phyloP scores from a whole-genome alignment of 2,888 invertebrate genomes.

The Diadromus collaris region DNA sequence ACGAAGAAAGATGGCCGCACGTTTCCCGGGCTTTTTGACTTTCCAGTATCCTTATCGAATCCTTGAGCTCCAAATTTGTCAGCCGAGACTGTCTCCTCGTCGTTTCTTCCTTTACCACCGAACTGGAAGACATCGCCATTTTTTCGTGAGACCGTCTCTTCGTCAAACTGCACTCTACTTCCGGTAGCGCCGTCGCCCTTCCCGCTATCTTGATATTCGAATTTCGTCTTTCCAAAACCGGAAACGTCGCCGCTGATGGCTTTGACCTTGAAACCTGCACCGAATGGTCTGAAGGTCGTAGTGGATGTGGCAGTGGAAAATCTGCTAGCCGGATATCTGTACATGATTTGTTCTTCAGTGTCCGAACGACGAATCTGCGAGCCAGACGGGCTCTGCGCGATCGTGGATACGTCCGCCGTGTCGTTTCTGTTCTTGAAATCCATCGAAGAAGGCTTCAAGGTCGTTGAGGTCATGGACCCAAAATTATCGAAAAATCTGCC shows the following conservation, averaged over 20 bases:
- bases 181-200: not conserved
- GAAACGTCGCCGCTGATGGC: constrained; percentile 11
- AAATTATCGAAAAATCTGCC: not conserved
- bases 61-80: constrained; percentile 2
- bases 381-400: too few relatives aligned
- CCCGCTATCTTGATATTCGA: constrained; percentile 8
- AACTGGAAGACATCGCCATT: not conserved
- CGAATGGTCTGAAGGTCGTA: constrained; percentile 37
- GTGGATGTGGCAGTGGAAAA: constrained; percentile 15
- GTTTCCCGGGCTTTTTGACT: not conserved
- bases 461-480: constrained; percentile 6
- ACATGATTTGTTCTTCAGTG: not conserved
- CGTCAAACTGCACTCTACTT: constrained; percentile 6
- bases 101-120: constrained; percentile 34
- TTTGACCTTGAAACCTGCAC: constrained; percentile 34
- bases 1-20: constrained; percentile 44
- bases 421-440: constrained; percentile 4
- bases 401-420: not conserved
- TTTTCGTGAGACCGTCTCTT: constrained; percentile 1
- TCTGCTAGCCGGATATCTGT: not conserved
- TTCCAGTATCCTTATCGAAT: constrained; percentile 12
- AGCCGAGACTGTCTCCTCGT: constrained; percentile 19
- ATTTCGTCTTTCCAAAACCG: constrained; percentile 19
- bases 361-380: not conserved
- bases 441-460: not conserved